phyloP scores from a whole-genome alignment of 2,797 vertebrate genomes.

The Rachycentron canadum region DNA sequence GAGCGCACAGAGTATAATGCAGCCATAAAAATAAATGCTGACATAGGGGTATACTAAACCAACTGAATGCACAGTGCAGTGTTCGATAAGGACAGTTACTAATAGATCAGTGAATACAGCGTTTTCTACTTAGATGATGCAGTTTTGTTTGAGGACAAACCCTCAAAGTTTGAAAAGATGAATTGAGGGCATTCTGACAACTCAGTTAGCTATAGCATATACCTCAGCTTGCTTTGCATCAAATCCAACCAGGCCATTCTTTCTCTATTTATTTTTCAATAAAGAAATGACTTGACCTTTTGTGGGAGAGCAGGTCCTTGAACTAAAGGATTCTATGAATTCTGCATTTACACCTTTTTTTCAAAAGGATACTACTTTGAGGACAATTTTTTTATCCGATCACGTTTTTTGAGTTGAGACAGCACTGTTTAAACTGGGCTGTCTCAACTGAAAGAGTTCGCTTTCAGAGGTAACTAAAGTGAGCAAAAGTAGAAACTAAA shows the following conservation, averaged over 20 bases:
- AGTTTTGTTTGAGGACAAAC: constrained; percentile 1
- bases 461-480: constrained; percentile 6
- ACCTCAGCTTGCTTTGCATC: background rate
- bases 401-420: background rate
- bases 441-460: background rate
- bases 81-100: background rate
- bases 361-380: background rate
- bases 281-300: constrained; percentile 15
- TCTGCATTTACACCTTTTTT: background rate
- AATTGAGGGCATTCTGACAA: background rate
- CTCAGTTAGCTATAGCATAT: background rate
- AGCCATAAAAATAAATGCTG: constrained; percentile 61
- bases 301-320: background rate
- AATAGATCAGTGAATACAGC: constrained; percentile 22
- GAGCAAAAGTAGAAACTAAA: constrained; percentile 31
- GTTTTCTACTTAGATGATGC: background rate
- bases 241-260: background rate
- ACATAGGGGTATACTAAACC: constrained; percentile 25
- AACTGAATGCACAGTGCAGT: constrained; percentile 24
- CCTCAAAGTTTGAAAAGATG: background rate
- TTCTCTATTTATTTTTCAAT: constrained; percentile 12
- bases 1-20: constrained; percentile 38
- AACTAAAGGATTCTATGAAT: background rate
- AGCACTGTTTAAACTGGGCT: background rate
- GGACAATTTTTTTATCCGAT: background rate